Evolutionary conservation across 2,888 invertebrate species (phyloP), one percentile per base, ranked within the genome.

Genomic region (Resseliella maxima): DNA sequence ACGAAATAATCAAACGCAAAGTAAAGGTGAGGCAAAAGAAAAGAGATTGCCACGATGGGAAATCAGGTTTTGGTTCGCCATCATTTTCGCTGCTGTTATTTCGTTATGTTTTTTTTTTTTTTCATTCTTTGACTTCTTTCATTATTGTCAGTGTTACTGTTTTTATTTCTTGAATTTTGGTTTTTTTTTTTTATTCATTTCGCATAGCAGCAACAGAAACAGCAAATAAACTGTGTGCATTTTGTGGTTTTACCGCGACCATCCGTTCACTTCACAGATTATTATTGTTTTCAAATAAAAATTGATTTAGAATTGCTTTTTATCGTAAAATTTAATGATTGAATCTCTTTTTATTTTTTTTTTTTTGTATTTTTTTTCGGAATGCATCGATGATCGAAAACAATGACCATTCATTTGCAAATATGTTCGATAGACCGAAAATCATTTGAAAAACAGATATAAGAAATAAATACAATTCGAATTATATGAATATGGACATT

Each of bases 1-100:
- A 50, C 50, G n/a, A 50, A 50, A 50, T 50, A 12, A 59, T 59
- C 59, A 27, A 59, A 59, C 59, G 59, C 59, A 27, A 59, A 59
- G n/a, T n/a, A 59, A 59, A 59, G 59, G 59, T 59, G 59, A 59
- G 12, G 59, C 59, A 6, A 59, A 59, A 24, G 6, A 59, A 12
- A 27, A 59, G 24, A 50, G 59, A 59, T 59, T 27, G 59, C 59
- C 59, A 59, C 59, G 59, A 59, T 24, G 59, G 27, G n/a, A 59
- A 59, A 59, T 59, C 59, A 59, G 59, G 59, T 59, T 59, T 59
- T 59, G 12, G 5, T 59, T 59, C 24, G 59, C n/a, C 59, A 59
- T 59, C 24, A 59, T 21, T 50, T 3, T 18, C 18, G 18, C 50
- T 50, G 21, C 50, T 50, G 15, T 18, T 50, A 50, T 50, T 59